Conservation (phyloP, 2,797 vertebrate genomes). For the Enteromius fasciolatus region DNA sequence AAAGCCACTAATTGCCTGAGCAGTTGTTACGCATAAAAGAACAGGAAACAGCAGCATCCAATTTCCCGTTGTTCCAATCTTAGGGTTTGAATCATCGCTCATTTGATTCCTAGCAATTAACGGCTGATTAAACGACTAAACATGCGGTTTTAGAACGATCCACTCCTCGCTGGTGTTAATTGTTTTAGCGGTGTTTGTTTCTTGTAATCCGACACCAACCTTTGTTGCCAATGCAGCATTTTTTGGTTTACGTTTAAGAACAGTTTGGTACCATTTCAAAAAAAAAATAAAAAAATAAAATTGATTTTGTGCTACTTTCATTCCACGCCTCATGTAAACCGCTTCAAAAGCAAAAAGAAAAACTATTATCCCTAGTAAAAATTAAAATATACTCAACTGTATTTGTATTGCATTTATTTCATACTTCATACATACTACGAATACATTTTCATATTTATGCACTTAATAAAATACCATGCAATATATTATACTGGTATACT, state of each 20-base stretch:
- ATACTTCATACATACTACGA: too few relatives aligned
- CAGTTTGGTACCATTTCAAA: neutral
- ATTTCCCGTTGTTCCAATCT: neutral
- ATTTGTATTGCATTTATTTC: too few relatives aligned
- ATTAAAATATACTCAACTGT: too few relatives aligned
- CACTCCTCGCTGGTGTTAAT: neutral
- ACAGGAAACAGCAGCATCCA: constrained; percentile 14
- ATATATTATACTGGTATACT: too few relatives aligned
- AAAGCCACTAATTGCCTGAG: constrained; percentile 13
- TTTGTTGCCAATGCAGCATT: neutral
- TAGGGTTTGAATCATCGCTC: neutral
- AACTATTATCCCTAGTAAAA: too few relatives aligned
- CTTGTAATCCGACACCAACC: neutral
- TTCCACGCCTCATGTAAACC: too few relatives aligned
- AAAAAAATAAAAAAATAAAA: neutral
- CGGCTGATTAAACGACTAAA: constrained; percentile 9
- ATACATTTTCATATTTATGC: too few relatives aligned
- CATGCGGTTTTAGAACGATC: neutral
- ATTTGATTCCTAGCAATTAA: constrained; percentile 20
- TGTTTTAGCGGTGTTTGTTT: neutral
- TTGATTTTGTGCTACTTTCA: too few relatives aligned
- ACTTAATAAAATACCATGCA: too few relatives aligned
- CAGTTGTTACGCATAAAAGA: constrained; percentile 11
- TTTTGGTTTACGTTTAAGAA: neutral
- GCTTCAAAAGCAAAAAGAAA: too few relatives aligned